A percentile compares a stretch with the other conserved stretches of the same genome.
These are phyloP conservation scores for Prionace glauca DNA, from an alignment of 2,797 vertebrate genomes.

Conservation along the genomic window DNA sequence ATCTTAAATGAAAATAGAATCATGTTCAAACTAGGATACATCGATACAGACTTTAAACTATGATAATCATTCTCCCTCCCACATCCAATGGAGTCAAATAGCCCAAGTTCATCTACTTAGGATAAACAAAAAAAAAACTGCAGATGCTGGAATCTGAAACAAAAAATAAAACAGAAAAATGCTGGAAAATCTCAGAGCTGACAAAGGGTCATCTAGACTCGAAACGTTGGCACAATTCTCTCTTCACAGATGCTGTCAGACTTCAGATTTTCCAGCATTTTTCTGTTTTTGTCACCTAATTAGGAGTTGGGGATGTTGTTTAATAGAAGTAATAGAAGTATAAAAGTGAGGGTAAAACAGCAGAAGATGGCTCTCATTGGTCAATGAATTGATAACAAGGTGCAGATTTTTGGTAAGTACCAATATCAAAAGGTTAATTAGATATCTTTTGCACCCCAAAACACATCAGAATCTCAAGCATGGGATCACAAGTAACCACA, in stretches of 20 bases:
- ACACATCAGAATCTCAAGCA: not conserved
- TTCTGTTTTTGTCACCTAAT: too few relatives aligned
- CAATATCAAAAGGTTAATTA: not conserved
- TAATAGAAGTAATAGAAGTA: not conserved
- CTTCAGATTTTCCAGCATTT: too few relatives aligned
- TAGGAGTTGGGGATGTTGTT: not conserved
- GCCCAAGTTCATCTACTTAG: not conserved
- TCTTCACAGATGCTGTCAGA: too few relatives aligned
- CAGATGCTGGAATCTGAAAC: too few relatives aligned
- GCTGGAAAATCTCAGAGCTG: too few relatives aligned
- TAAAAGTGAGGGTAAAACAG: not conserved
- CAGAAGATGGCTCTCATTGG: not conserved
- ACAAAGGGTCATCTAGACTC: too few relatives aligned
- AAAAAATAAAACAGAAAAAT: too few relatives aligned
- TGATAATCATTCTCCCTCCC: not conserved
- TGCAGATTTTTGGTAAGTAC: not conserved
- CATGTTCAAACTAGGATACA: not conserved
- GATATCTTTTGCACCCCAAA: not conserved
- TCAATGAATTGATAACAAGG: not conserved
- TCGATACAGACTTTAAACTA: too few relatives aligned
- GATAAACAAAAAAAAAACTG: too few relatives aligned
- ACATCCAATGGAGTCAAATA: not conserved
- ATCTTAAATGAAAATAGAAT: not conserved
- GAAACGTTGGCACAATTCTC: too few relatives aligned
- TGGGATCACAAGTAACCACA: not conserved